phyloP scores from a whole-genome alignment of 1,140 invertebrate species.

The Rhynchophorus ferrugineus region DNA sequence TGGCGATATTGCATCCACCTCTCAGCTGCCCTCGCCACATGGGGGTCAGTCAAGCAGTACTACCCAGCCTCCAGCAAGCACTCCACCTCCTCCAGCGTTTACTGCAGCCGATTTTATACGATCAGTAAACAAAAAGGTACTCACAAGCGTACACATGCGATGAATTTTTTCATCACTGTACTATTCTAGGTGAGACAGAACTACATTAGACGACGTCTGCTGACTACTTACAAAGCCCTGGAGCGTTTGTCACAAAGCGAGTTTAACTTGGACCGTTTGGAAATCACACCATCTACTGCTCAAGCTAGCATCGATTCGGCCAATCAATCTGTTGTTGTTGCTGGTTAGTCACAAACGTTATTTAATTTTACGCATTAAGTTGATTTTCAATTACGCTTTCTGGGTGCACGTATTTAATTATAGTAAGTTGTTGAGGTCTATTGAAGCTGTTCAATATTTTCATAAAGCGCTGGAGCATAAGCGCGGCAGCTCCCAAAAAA shows the following conservation, averaged over 20 bases:
- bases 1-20: constrained; percentile 60
- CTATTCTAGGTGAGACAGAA: constrained; percentile 57
- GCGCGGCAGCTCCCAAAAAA: too few relatives aligned
- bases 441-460: too few relatives aligned
- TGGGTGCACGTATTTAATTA: not conserved
- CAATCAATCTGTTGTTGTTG: constrained; percentile 19
- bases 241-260: constrained; percentile 75
- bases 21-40: constrained; percentile 66
- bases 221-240: constrained; percentile 74
- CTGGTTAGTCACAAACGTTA: constrained; percentile 26
- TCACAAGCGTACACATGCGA: constrained; percentile 4
- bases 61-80: constrained; percentile 45
- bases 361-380: not conserved
- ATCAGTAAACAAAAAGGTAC: constrained; percentile 77
- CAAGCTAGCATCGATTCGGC: constrained; percentile 40
- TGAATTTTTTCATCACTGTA: not conserved
- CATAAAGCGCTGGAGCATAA: too few relatives aligned
- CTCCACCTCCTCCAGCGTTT: constrained; percentile 48
- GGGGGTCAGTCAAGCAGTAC: constrained; percentile 46
- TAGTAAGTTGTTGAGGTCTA: too few relatives aligned
- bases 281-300: constrained; percentile 49
- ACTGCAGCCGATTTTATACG: constrained; percentile 66
- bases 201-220: constrained; percentile 63
- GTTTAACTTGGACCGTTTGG: constrained; percentile 68
- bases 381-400: not conserved